phyloP scores from a whole-genome alignment of 1,140 invertebrate genomes.

The Drosophila tropicalis region DNA sequence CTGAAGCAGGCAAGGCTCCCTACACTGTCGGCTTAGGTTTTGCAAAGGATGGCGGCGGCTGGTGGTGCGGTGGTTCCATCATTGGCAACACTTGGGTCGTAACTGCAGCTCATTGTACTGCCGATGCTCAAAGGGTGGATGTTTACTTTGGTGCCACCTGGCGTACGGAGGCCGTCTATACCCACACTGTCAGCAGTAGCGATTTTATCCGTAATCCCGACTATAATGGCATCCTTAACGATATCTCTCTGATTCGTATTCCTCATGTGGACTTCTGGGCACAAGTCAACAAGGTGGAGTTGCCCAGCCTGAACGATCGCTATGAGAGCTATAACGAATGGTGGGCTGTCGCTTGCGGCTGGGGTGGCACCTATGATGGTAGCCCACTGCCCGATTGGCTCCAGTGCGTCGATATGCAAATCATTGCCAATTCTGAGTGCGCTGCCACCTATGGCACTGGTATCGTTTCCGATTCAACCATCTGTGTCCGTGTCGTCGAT shows the following conservation, averaged over 20 bases:
- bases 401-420: conserved; percentile 33
- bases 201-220: conserved; percentile 32
- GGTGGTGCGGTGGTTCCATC: conserved; percentile 83
- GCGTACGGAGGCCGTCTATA: conserved; percentile 38
- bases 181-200: conserved; percentile 30
- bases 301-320: conserved; percentile 34
- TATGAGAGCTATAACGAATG: conserved; percentile 22
- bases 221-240: conserved; percentile 32
- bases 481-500: conserved; percentile 44
- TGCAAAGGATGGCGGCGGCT: conserved; percentile 64
- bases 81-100: conserved; percentile 84
- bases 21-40: conserved; percentile 83
- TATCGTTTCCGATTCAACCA: conserved; percentile 22
- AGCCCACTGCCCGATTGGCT: conserved; percentile 26
- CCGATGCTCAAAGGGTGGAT: conserved; percentile 21
- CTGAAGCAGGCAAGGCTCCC: conserved; percentile 82
- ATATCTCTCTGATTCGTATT: conserved; percentile 37
- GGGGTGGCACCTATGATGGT: conserved; percentile 39
- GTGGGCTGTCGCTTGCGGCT: conserved; percentile 43
- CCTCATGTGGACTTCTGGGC: conserved; percentile 35
- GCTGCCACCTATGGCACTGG: conserved; percentile 16
- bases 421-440: conserved; percentile 26
- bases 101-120: conserved; percentile 85
- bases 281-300: conserved; percentile 37
- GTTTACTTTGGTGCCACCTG: conserved; percentile 53